phyloP scores from a whole-genome alignment of 1,140 invertebrate genomes.

The Aphaenogaster rudis region DNA sequence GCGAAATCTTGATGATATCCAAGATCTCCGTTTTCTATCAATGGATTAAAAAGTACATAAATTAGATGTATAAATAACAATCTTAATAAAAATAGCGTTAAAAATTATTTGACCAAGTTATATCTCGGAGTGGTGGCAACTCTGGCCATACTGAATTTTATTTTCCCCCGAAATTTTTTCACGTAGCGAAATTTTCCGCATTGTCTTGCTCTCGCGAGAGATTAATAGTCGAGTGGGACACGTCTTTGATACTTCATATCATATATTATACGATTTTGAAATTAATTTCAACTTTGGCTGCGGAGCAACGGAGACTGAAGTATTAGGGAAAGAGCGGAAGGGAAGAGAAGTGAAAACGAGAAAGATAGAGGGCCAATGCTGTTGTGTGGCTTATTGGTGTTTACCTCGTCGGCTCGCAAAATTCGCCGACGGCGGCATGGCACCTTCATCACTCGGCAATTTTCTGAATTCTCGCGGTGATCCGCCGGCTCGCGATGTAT shows the following conservation, averaged over 20 bases:
- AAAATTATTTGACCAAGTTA: background rate
- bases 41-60: background rate
- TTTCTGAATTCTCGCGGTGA: slow-evolving; percentile 52
- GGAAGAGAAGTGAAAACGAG: background rate
- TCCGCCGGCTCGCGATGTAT: slow-evolving; percentile 44
- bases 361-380: slow-evolving; percentile 23
- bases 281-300: slow-evolving; percentile 61
- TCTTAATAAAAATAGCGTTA: background rate
- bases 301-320: background rate
- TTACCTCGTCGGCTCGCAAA: slow-evolving; percentile 57
- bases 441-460: slow-evolving; percentile 61
- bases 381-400: slow-evolving; percentile 44
- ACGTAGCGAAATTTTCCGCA: slow-evolving; percentile 4
- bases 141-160: background rate
- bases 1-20: background rate
- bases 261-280: slow-evolving; percentile 55
- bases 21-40: background rate
- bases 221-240: slow-evolving; percentile 51
- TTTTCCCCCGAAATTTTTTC: slow-evolving; percentile 31
- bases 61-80: background rate
- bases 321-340: background rate
- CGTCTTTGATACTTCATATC: slow-evolving; percentile 21
- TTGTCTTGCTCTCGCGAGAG: background rate
- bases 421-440: slow-evolving; percentile 57
- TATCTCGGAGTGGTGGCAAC: background rate